A percentile compares a stretch with the other conserved stretches of the same genome.
phyloP scores from a whole-genome alignment of 1,140 invertebrate genomes.

The Pogonomyrmex californicus region DNA sequence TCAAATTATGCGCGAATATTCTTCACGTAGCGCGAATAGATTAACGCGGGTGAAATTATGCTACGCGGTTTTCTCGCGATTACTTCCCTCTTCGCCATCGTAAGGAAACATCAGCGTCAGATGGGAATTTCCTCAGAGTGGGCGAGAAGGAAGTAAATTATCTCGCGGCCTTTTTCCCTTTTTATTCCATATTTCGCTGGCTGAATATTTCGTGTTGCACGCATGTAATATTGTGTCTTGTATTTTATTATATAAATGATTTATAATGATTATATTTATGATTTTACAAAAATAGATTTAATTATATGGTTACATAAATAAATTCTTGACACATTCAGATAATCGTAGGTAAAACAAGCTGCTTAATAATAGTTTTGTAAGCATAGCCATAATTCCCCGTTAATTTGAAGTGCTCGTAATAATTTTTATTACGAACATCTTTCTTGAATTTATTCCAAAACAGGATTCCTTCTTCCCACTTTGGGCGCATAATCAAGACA shows the following conservation, averaged over 20 bases:
- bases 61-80: not conserved
- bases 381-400: not conserved
- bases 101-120: constrained; percentile 1
- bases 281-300: not conserved
- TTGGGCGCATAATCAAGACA: not conserved
- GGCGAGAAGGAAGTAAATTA: constrained; percentile 10
- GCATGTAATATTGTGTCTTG: too few relatives aligned
- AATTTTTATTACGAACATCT: not conserved
- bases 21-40: constrained; percentile 6
- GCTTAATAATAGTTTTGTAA: not conserved
- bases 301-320: not conserved
- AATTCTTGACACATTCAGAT: not conserved
- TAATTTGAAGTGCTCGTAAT: not conserved
- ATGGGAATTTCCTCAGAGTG: not conserved
- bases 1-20: constrained; percentile 57
- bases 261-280: too few relatives aligned
- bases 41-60: constrained; percentile 31
- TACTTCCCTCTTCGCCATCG: constrained; percentile 9
- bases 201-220: not conserved
- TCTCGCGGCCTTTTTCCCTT: not conserved
- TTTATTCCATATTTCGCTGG: not conserved
- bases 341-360: not conserved
- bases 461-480: not conserved
- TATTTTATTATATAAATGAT: too few relatives aligned
- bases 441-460: not conserved